These are phyloP conservation scores for Patagioenas fasciata DNA, from an alignment of 2,113 vertebrate species.

Conservation along the genomic window DNA sequence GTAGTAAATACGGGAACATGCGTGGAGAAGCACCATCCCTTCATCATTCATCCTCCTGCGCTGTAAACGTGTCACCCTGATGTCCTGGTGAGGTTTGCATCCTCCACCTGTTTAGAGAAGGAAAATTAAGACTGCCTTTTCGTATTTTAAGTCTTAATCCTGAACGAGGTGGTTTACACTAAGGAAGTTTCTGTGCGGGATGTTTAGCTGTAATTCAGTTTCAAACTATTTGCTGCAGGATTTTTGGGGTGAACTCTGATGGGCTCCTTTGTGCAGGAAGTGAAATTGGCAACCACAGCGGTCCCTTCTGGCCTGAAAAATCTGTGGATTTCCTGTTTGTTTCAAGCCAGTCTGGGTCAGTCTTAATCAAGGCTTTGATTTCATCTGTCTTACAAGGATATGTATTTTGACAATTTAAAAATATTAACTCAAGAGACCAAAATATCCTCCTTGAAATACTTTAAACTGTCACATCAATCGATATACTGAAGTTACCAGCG, in stretches of 20 bases:
- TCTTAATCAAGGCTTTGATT: neutral
- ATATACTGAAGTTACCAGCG: neutral
- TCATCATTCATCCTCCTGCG: neutral
- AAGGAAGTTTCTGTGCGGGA: neutral
- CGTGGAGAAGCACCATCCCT: neutral
- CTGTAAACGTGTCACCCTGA: neutral
- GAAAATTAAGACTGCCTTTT: neutral
- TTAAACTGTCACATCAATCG: neutral
- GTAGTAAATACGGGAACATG: neutral
- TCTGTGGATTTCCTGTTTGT: neutral
- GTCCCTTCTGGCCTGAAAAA: constrained; percentile 6
- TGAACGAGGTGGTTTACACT: neutral
- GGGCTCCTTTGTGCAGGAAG: neutral
- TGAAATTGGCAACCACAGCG: neutral
- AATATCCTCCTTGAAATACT: neutral
- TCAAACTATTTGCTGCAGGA: neutral
- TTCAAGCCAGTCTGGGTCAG: neutral
- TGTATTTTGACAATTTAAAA: neutral
- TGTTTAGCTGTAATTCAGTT: neutral
- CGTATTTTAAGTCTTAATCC: neutral
- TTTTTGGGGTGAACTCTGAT: neutral
- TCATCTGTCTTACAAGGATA: neutral
- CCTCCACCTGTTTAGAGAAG: neutral
- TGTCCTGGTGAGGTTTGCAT: neutral
- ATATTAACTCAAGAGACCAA: neutral